Evolutionary conservation across 2,797 vertebrate genomes (phyloP), one percentile per base, ranked within the genome.

Genomic region (Ficedula albicollis): DNA sequence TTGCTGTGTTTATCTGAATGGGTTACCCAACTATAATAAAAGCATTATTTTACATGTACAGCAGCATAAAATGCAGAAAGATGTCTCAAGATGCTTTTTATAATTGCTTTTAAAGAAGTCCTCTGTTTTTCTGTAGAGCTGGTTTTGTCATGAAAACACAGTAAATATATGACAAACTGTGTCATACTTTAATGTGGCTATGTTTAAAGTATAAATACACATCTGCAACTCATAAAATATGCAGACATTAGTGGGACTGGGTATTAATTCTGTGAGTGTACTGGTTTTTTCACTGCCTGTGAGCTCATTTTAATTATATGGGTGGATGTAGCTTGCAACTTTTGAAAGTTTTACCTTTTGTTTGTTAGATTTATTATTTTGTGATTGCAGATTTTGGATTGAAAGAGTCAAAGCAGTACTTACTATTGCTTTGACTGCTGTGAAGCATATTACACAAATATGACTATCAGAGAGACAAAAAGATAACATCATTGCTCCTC

Each of bases 221-320:
- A 95, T 92, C 95, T 96, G 95, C 63, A 95, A 46, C 83, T 95
- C 91, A 93, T 95, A 96, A 95, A 97, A 92, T 94, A 91, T 73
- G 78, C 89, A 96, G 95, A 67, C 89, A 36, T 95, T 91, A 44
- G 11, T 69, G 49, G 76, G 69, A 82, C 87, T 91, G 89, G 62
- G 92, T 96, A 94, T 95, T 93, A 92, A 93, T 94, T 93, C 87
- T 69, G 62, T 59, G 43, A 85, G 22, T 26, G 46, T 44, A 81
- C 68, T 80, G 26, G 0, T 83, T 95, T 93, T 94, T 90, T 69
- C 77, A 44, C 60, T 92, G 30, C 58, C 29, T 69, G 11, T 82
- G 75, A 93, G 77, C 36, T 90, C 67, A 80, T 94, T 90, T 95
- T 86, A 93, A 70, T 93, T 89, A 76, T 64, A 60, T 51, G 30